Evolutionary conservation across 2,113 vertebrate species (phyloP).

Genomic region (Catharus fuscescens): DNA sequence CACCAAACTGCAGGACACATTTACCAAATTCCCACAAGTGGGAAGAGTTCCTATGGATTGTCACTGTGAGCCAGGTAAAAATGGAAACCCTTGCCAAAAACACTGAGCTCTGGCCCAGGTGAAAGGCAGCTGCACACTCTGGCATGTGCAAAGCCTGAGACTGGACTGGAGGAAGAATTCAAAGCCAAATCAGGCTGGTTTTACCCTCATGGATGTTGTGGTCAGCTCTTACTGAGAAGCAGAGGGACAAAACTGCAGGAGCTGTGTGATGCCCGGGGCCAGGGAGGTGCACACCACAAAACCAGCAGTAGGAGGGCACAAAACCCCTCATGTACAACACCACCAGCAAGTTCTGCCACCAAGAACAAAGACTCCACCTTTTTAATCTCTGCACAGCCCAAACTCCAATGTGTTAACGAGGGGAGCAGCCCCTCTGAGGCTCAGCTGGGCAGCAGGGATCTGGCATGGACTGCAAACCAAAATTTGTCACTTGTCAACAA

Average conservation of each 20-base stretch:
- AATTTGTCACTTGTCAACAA: background rate
- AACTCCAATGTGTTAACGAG: too few species aligned
- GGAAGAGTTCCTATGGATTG: background rate
- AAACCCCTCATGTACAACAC: fast-evolving
- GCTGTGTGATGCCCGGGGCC: fast-evolving
- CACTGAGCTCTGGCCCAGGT: background rate
- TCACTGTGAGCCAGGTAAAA: background rate
- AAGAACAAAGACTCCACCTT: background rate
- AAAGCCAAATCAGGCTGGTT: background rate
- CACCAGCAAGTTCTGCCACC: background rate
- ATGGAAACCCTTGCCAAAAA: background rate
- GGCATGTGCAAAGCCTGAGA: background rate
- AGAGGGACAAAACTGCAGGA: background rate
- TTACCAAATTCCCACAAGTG: background rate
- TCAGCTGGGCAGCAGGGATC: background rate
- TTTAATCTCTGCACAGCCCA: background rate
- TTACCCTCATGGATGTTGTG: background rate
- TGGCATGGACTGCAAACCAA: background rate
- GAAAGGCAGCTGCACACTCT: background rate
- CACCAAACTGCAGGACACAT: background rate
- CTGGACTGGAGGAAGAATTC: background rate
- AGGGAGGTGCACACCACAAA: background rate
- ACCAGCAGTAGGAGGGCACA: background rate
- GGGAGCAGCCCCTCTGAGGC: background rate
- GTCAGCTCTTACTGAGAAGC: background rate